Percentiles rank a stretch among this genome's conserved stretches.
Conservation (phyloP, 1,140 invertebrate genomes). For the Drosophila tani region DNA sequence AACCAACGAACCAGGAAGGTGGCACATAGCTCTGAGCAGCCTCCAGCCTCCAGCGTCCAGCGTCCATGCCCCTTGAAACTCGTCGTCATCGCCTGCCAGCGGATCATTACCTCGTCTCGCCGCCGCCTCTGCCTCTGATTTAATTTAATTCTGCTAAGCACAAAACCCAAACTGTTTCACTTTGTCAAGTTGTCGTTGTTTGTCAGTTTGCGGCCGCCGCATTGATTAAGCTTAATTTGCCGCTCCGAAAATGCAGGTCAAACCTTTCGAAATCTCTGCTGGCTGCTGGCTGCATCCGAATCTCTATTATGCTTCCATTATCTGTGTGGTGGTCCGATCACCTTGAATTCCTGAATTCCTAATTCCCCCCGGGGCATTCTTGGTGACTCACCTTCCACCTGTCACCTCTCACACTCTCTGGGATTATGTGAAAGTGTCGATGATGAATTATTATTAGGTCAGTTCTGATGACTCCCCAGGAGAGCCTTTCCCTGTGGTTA, state of each 20-base stretch:
- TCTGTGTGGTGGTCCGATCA: background rate
- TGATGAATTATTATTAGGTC: no score
- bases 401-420: background rate
- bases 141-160: slow-evolving; percentile 58
- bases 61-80: background rate
- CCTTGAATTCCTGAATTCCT: slow-evolving; percentile 16
- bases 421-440: background rate
- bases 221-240: slow-evolving; percentile 57
- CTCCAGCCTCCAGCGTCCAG: background rate
- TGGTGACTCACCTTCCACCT: slow-evolving; percentile 7
- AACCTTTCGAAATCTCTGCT: slow-evolving; percentile 49
- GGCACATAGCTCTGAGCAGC: slow-evolving; percentile 12
- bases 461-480: background rate
- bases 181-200: slow-evolving; percentile 46
- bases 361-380: background rate
- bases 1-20: slow-evolving; percentile 57
- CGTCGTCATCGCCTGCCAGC: slow-evolving; percentile 5
- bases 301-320: background rate
- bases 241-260: slow-evolving; percentile 52
- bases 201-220: slow-evolving; percentile 45
- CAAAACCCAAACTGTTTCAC: slow-evolving; percentile 52
- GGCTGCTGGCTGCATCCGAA: background rate
- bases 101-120: slow-evolving; percentile 30
- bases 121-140: slow-evolving; percentile 24
- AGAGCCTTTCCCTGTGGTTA: slow-evolving; percentile 3